Evolutionary conservation across 2,888 invertebrate genomes (phyloP).

Genomic region (Cryptophagus acutangulus): DNA sequence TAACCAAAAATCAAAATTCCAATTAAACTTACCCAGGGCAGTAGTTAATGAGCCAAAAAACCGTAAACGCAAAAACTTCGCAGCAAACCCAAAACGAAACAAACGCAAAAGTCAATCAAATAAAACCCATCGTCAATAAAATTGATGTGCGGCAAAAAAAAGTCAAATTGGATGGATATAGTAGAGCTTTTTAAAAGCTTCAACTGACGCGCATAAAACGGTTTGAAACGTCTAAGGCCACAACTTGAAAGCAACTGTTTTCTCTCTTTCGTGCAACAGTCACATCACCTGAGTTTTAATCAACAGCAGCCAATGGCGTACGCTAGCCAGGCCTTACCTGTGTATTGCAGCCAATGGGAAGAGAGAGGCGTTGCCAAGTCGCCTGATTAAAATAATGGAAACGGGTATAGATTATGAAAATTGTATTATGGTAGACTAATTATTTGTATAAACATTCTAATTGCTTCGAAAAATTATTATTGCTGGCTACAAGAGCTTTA

Average conservation of each 20-base stretch:
- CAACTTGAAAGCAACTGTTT: constrained; percentile 44
- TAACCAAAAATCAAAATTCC: constrained; percentile 5
- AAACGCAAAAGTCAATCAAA: constrained; percentile 21
- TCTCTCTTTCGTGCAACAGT: constrained; percentile 34
- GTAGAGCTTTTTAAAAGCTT: neutral
- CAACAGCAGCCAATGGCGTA: constrained; percentile 34
- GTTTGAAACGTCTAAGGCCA: constrained; percentile 34
- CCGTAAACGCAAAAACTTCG: no score
- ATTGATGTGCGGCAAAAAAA: constrained; percentile 29
- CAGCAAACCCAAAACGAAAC: no score
- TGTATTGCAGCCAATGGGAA: constrained; percentile 32
- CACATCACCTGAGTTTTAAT: constrained; percentile 33
- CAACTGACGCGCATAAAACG: constrained; percentile 14
- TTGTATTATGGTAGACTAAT: constrained; percentile 49
- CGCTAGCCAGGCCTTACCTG: constrained; percentile 23
- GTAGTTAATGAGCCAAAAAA: no score
- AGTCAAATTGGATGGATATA: constrained; percentile 17
- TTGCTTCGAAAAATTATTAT: constrained; percentile 29
- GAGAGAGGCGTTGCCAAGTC: constrained; percentile 29
- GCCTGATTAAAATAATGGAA: constrained; percentile 47
- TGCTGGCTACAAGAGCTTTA: no score
- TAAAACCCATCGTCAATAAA: no score
- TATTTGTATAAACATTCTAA: constrained; percentile 42
- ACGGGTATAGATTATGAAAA: constrained; percentile 42
- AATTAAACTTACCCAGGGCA: constrained; percentile 48